Percentiles rank a stretch among this genome's conserved stretches.
Evolutionary conservation across 2,888 invertebrate species (phyloP).

Genomic region (Cremastobaeus sp.): DNA sequence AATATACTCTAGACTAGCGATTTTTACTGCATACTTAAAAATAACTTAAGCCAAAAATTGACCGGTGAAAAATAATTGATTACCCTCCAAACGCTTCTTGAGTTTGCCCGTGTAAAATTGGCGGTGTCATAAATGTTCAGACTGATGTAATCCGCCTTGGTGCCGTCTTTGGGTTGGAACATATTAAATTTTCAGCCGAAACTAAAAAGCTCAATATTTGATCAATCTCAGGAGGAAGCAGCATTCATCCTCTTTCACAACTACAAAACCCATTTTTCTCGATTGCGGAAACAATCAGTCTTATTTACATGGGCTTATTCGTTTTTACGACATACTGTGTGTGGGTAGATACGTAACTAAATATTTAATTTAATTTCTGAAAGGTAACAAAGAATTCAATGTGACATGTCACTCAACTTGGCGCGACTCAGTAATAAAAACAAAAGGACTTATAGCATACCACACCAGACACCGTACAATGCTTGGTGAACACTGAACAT

Average conservation of each 20-base stretch:
- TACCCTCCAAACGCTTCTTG: conserved; percentile 78
- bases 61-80: background rate
- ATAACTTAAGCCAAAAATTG: conserved; percentile 42
- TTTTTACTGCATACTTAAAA: background rate
- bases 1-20: background rate
- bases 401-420: conserved; percentile 11
- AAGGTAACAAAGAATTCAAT: conserved; percentile 33
- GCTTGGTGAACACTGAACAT: too few species aligned
- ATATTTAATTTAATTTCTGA: too few species aligned
- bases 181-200: conserved; percentile 64
- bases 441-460: too few species aligned
- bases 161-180: conserved; percentile 70
- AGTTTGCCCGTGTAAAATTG: conserved; percentile 69
- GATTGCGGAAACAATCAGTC: conserved; percentile 4
- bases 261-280: conserved; percentile 42
- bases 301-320: conserved; percentile 5
- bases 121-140: conserved; percentile 74
- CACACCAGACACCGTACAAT: too few species aligned
- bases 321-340: conserved; percentile 46
- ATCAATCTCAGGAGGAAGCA: conserved; percentile 6
- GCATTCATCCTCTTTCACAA: conserved; percentile 23
- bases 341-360: conserved; percentile 38
- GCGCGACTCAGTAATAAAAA: too few species aligned
- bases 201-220: conserved; percentile 64
- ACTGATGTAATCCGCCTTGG: conserved; percentile 74